Evolutionary conservation across 37 sponge, comb jelly and placozoan genomes (phyloP).

Genomic region (Aplysina aerophoba): DNA sequence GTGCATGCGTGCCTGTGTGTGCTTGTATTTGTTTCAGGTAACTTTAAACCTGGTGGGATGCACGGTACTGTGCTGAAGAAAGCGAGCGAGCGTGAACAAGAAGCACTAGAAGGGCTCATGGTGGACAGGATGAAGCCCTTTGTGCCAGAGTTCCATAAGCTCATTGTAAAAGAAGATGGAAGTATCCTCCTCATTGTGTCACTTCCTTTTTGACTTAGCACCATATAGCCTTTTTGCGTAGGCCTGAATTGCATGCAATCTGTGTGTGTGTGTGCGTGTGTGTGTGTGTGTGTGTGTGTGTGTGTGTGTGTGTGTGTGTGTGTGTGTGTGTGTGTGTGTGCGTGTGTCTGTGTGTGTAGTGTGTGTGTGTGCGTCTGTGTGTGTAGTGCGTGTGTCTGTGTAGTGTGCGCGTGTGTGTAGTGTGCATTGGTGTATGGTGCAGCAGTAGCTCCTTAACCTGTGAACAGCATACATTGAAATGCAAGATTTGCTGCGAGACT

Average conservation of each 20-base stretch:
- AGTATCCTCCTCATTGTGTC: constrained; percentile 55
- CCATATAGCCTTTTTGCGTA: too few relatives aligned
- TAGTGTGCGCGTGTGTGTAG: too few relatives aligned
- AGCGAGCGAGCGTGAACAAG: constrained; percentile 61
- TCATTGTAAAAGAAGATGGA: constrained; percentile 72
- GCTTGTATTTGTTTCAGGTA: constrained; percentile 55
- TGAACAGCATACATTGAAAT: constrained; percentile 85
- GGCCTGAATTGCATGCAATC: too few relatives aligned
- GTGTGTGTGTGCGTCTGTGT: too few relatives aligned
- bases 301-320: too few relatives aligned
- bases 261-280: not conserved
- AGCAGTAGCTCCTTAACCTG: not conserved
- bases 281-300: not conserved
- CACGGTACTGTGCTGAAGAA: constrained; percentile 95
- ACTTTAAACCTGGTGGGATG: constrained; percentile 84
- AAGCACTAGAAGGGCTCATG: constrained; percentile 70
- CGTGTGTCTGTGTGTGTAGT: too few relatives aligned
- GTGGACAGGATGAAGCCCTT: constrained; percentile 66
- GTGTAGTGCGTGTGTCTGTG: too few relatives aligned
- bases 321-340: too few relatives aligned
- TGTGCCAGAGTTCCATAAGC: constrained; percentile 85
- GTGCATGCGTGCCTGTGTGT: too few relatives aligned
- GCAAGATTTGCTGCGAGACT: constrained; percentile 94
- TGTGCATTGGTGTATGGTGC: not conserved
- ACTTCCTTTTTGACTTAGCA: too few relatives aligned